Evolutionary conservation across 2,797 vertebrate genomes (phyloP).

Genomic region (Poliocrania exsul): DNA sequence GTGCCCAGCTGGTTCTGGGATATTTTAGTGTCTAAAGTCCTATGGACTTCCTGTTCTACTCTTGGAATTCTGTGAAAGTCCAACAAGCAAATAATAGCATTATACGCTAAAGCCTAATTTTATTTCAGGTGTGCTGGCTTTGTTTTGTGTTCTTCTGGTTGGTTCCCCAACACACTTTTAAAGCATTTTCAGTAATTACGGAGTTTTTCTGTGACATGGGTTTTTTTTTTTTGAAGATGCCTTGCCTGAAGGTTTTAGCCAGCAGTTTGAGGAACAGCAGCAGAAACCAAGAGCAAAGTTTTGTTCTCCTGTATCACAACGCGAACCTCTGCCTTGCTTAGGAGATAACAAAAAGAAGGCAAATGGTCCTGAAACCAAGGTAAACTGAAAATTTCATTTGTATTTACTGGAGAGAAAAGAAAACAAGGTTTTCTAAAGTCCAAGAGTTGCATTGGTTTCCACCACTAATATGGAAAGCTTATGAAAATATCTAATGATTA

Average conservation of each 20-base stretch:
- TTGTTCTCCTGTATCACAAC: conserved; percentile 69
- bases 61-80: neutral
- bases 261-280: conserved; percentile 91
- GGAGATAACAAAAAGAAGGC: conserved; percentile 44
- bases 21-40: neutral
- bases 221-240: conserved; percentile 80
- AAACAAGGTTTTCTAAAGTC: neutral
- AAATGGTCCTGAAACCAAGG: conserved; percentile 63
- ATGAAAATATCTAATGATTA: neutral
- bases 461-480: neutral
- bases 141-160: neutral
- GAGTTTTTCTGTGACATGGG: neutral
- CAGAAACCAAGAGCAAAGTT: conserved; percentile 86
- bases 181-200: neutral
- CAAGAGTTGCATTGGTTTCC: neutral
- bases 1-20: accelerated
- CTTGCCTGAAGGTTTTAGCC: conserved; percentile 94
- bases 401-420: neutral
- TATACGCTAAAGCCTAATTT: neutral
- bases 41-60: neutral
- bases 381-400: neutral
- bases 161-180: neutral
- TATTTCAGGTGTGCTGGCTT: neutral
- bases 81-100: neutral
- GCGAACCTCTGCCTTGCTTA: neutral